Conservation (phyloP, 2,888 invertebrate genomes). For the Stenodema calcarata region DNA sequence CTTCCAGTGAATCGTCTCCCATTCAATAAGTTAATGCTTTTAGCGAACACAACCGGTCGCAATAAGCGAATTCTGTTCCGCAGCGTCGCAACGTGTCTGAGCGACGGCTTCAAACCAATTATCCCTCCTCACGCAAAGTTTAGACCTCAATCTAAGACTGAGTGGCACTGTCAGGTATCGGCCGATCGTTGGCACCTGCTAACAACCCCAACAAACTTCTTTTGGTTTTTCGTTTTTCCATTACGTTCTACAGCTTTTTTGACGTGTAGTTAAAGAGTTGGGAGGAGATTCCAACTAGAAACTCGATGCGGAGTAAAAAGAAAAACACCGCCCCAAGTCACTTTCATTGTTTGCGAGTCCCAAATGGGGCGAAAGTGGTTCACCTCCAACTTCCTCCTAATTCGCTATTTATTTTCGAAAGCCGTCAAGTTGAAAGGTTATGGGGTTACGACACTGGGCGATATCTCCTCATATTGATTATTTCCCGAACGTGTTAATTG, state of each 20-base stretch:
- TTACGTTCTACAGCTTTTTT: not conserved
- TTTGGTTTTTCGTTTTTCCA: too few relatives aligned
- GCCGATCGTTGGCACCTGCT: not conserved
- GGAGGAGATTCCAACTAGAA: not conserved
- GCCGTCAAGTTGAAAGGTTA: constrained; percentile 14
- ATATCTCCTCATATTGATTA: constrained; percentile 26
- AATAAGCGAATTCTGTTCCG: not conserved
- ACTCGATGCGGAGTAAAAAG: not conserved
- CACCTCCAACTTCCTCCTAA: not conserved
- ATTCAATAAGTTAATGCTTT: too few relatives aligned
- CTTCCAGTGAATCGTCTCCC: too few relatives aligned
- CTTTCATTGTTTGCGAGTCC: not conserved
- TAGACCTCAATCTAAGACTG: not conserved
- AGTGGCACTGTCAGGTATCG: not conserved
- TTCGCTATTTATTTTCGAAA: not conserved
- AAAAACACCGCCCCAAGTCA: too few relatives aligned
- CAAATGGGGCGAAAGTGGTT: not conserved
- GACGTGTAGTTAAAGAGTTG: not conserved
- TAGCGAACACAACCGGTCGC: too few relatives aligned
- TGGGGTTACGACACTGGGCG: constrained; percentile 22
- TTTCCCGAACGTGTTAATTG: constrained; percentile 25
- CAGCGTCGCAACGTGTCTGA: not conserved
- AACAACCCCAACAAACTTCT: not conserved
- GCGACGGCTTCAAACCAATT: not conserved
- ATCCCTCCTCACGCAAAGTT: not conserved